Conservation (phyloP, 2,797 vertebrate species). For the Crax fasciolata region DNA sequence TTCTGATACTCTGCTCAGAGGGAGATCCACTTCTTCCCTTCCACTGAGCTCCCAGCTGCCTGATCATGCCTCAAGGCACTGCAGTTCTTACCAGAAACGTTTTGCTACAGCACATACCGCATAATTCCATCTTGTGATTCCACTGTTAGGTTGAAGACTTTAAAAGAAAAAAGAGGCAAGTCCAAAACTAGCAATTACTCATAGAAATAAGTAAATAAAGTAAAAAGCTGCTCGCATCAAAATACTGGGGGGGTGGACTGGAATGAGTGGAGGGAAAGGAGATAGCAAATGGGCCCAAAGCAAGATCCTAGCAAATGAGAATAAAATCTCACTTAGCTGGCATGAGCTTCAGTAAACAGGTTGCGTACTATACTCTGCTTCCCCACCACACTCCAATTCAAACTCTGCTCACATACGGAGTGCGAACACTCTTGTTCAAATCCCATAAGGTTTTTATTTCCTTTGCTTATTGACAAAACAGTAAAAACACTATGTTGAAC, state of each 20-base stretch:
- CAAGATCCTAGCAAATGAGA: conserved; percentile 13
- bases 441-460: conserved; percentile 75
- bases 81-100: not conserved
- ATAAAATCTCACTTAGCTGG: conserved; percentile 50
- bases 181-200: not conserved
- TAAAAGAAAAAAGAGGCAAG: not conserved
- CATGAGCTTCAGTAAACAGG: conserved; percentile 42
- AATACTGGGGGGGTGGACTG: not conserved
- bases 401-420: conserved; percentile 76
- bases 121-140: not conserved
- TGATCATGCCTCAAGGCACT: not conserved
- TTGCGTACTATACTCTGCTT: conserved; percentile 45
- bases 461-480: conserved; percentile 74
- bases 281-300: conserved; percentile 21
- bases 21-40: not conserved
- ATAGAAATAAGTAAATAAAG: not conserved
- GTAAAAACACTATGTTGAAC: conserved; percentile 69
- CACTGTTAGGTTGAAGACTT: not conserved
- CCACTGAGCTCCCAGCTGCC: not conserved
- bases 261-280: not conserved
- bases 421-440: conserved; percentile 74
- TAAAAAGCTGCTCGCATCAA: not conserved
- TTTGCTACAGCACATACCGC: not conserved
- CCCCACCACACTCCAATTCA: conserved; percentile 65
- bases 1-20: not conserved